These are phyloP conservation scores for Fulmarus glacialis DNA, from an alignment of 2,113 vertebrate species.

Conservation along the genomic window DNA sequence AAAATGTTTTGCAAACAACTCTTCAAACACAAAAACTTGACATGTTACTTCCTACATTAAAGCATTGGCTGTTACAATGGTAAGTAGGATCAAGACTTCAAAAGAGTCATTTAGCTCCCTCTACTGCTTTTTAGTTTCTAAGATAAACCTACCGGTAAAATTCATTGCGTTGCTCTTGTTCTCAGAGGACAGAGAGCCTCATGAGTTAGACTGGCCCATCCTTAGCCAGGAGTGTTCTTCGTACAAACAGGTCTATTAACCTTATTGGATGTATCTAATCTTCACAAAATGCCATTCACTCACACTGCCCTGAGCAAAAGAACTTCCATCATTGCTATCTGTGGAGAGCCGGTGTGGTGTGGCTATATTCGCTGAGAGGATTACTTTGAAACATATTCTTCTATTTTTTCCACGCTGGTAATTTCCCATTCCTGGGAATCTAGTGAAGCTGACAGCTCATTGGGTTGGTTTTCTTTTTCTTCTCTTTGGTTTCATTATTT, in stretches of 20 bases:
- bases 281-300: background rate
- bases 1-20: background rate
- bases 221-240: background rate
- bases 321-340: background rate
- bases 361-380: background rate
- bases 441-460: background rate
- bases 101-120: background rate
- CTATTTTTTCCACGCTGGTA: background rate
- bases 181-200: background rate
- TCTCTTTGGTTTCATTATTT: background rate
- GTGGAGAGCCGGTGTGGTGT: background rate
- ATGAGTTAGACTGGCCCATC: background rate
- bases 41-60: background rate
- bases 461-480: background rate
- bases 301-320: background rate
- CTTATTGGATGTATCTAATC: background rate
- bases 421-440: background rate
- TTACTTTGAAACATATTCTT: background rate
- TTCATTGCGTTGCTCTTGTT: background rate
- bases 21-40: background rate
- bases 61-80: background rate
- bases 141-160: background rate
- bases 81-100: background rate
- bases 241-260: background rate
- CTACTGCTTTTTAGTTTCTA: background rate